Percentiles rank a stretch among this genome's conserved stretches.
phyloP scores from a whole-genome alignment of 2,888 invertebrate genomes.

The Synergus gifuensis region DNA sequence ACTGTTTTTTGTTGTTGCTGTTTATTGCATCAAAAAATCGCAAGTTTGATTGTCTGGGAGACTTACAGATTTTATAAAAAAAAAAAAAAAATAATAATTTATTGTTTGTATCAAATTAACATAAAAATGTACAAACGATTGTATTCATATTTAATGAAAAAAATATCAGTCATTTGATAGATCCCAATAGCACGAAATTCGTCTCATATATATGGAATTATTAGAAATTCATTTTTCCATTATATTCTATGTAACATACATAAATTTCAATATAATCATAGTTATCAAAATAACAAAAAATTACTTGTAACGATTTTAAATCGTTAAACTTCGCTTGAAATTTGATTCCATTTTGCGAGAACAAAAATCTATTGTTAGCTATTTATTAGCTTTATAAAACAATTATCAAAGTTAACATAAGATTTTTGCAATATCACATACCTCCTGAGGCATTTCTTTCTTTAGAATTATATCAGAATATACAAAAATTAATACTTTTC shows the following conservation, averaged over 20 bases:
- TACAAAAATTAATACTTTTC: not conserved
- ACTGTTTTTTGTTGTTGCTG: not conserved
- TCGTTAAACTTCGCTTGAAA: not conserved
- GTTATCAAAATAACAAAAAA: not conserved
- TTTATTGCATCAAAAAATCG: not conserved
- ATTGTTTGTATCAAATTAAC: not conserved
- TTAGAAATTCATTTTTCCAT: not conserved
- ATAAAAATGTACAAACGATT: not conserved
- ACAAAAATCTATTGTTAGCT: not conserved
- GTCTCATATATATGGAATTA: not conserved
- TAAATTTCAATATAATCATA: not conserved
- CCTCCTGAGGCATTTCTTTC: not conserved
- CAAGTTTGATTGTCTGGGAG: not conserved
- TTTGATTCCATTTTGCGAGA: not conserved
- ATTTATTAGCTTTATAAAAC: not conserved
- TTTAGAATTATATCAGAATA: not conserved
- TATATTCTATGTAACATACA: not conserved
- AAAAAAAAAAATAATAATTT: not conserved
- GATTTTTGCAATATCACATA: not conserved
- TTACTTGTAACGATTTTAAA: not conserved
- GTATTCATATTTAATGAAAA: not conserved
- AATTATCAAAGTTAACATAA: not conserved
- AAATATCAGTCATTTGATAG: not conserved
- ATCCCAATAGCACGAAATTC: not conserved
- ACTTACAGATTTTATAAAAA: not conserved